phyloP scores from a whole-genome alignment of 2,113 vertebrate genomes.

The Haemorhous mexicanus region DNA sequence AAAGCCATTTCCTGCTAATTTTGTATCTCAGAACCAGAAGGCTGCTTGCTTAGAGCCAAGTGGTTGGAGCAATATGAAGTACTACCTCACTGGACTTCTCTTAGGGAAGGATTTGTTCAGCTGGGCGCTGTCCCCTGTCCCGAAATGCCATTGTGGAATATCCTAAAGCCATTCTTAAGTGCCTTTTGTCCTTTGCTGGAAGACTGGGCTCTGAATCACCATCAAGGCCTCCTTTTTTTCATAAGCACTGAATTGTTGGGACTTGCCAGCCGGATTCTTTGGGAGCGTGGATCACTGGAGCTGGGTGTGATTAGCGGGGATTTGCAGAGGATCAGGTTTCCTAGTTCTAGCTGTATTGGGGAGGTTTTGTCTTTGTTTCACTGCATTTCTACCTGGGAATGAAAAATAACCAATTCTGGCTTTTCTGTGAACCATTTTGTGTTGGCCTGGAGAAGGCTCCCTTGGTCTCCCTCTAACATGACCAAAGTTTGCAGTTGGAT shows the following conservation, averaged over 20 bases:
- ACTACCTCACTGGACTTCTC: slow-evolving; percentile 54
- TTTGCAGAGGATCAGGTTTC: not conserved
- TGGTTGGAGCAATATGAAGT: slow-evolving; percentile 33
- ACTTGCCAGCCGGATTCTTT: not conserved
- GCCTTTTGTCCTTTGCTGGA: slow-evolving; percentile 60
- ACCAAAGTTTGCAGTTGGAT: slow-evolving; percentile 73
- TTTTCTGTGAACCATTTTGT: not conserved
- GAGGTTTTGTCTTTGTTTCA: not conserved
- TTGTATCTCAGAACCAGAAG: not conserved
- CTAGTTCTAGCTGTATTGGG: not conserved
- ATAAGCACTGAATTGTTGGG: slow-evolving; percentile 57
- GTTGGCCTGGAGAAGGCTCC: slow-evolving; percentile 4
- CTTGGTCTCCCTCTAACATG: slow-evolving; percentile 14
- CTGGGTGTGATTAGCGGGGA: not conserved
- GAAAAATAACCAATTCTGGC: slow-evolving; percentile 2
- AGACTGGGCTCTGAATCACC: slow-evolving; percentile 51
- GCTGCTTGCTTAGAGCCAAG: not conserved
- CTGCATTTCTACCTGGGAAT: slow-evolving; percentile 23
- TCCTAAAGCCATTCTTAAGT: slow-evolving; percentile 65
- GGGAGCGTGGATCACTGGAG: not conserved
- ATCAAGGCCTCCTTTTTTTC: not conserved
- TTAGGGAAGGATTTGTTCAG: slow-evolving; percentile 4
- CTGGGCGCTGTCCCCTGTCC: not conserved
- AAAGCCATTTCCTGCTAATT: slow-evolving; percentile 19
- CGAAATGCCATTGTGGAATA: slow-evolving; percentile 24